Evolutionary conservation across 2,888 invertebrate genomes (phyloP).

Genomic region (Salticus scenicus): DNA sequence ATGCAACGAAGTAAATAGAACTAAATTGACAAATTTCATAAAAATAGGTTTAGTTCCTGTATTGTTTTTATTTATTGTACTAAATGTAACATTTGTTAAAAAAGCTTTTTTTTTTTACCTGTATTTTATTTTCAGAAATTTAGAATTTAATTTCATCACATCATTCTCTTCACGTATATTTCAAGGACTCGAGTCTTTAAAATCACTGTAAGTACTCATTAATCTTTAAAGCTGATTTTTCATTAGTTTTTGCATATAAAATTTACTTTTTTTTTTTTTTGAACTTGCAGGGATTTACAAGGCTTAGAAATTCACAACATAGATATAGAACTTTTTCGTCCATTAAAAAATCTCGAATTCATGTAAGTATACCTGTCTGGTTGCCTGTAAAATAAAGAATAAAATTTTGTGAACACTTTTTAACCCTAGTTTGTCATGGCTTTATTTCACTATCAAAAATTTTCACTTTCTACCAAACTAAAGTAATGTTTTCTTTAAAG

Average conservation of each 20-base stretch:
- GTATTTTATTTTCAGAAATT: conserved; percentile 60
- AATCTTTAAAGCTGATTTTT: conserved; percentile 22
- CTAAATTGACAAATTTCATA: too few species aligned
- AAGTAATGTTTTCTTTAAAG: too few species aligned
- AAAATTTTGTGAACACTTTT: too few species aligned
- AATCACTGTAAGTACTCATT: conserved; percentile 64
- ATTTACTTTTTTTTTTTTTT: conserved; percentile 72
- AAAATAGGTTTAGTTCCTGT: too few species aligned
- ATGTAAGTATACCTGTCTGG: conserved; percentile 78
- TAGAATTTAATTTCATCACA: conserved; percentile 60
- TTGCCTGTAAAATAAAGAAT: too few species aligned
- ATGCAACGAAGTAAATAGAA: too few species aligned
- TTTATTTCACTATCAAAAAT: too few species aligned
- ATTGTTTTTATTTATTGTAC: too few species aligned
- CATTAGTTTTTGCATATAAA: conserved; percentile 20
- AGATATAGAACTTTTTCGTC: conserved; percentile 78
- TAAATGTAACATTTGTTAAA: too few species aligned
- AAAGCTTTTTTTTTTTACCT: too few species aligned
- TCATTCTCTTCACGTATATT: conserved; percentile 47
- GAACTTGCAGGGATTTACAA: conserved; percentile 78
- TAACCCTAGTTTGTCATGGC: too few species aligned
- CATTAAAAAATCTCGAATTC: conserved; percentile 78
- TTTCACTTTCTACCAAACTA: too few species aligned
- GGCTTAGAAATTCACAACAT: conserved; percentile 79
- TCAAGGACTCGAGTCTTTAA: conserved; percentile 69